Conservation (phyloP, 2,888 invertebrate genomes). For the Ornithoptera alexandrae region DNA sequence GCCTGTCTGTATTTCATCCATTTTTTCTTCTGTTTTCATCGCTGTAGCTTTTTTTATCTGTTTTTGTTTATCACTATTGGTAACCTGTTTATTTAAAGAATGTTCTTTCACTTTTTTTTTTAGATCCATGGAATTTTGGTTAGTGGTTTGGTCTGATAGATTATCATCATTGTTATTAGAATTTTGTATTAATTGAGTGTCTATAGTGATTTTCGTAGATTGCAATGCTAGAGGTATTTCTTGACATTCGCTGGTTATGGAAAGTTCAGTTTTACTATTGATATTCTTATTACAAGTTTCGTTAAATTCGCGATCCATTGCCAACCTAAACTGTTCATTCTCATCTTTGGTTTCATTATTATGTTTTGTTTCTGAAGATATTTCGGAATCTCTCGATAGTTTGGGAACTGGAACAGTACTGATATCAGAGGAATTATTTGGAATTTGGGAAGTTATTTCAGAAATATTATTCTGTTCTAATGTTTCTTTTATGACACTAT, state of each 20-base stretch:
- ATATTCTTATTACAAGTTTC: neutral
- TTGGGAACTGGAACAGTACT: neutral
- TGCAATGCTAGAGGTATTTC: neutral
- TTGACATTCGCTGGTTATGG: neutral
- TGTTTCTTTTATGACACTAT: neutral
- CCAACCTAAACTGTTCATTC: neutral
- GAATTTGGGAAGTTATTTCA: neutral
- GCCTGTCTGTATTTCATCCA: neutral
- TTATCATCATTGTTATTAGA: conserved; percentile 4
- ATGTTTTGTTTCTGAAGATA: neutral
- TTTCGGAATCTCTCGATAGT: neutral
- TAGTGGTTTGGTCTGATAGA: neutral
- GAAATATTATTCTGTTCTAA: neutral
- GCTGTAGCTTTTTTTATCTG: conserved; percentile 5
- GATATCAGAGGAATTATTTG: neutral
- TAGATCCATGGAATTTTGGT: neutral
- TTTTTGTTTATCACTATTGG: conserved; percentile 13
- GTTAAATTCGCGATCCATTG: neutral
- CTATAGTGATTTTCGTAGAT: neutral
- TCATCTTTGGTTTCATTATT: neutral
- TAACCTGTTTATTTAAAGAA: neutral
- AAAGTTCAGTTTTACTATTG: neutral
- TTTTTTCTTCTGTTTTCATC: conserved; percentile 1
- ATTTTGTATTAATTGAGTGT: conserved; percentile 6
- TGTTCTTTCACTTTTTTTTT: conserved; percentile 1